Evolutionary conservation across 2,888 invertebrate species (phyloP), one percentile per base, ranked within the genome.

Genomic region (Agrypnus murinus): DNA sequence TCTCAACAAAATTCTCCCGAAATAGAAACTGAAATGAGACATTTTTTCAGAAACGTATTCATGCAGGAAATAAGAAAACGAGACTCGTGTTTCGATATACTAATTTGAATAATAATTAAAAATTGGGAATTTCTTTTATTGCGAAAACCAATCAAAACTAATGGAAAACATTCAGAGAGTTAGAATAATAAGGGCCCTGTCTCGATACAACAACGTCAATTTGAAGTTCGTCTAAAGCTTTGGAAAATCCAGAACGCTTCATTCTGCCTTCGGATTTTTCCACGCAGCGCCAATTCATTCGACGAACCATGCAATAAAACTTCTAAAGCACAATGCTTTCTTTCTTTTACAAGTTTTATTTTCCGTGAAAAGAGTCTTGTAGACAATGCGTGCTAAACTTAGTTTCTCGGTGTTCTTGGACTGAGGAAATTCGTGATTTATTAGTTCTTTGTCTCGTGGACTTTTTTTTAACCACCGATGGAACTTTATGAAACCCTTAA

Each of bases 321-420:
- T 69, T 69, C 69, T 50, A 69, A 64, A 69, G 69, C 58, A 69
- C 69, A 69, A 69, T 69, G 69, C 69, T 69, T 69, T 64, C 67
- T 62, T 64, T 69, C 74, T 74, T 74, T 73, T 71, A 72, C 73
- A 74, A 75, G 75, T 77, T 77, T 76, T 75, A 77, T 77, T 75
- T 75, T 72, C 74, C 70, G 77, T 75, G 71, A 77, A 77, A 74
- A 74, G 65, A 74, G 69, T 64, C 69, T 69, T 69, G 69, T 69
- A 69, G 69, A 69, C 69, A 69, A 69, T 69, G 69, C 69, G 64
- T 64, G 69, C 69, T 69, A 69, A 69, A 69, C 64, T 69, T 64
- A 69, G 69, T 69, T 69, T 58, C 64, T 69, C 58, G 48, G 40
- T 63, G 68, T 69, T 62, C 63, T 25, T 43, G 46, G 64, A 40